A percentile compares a stretch with the other conserved stretches of the same genome.
Conservation (phyloP, 23 tunicate species). For the Phallusia fumigata region DNA sequence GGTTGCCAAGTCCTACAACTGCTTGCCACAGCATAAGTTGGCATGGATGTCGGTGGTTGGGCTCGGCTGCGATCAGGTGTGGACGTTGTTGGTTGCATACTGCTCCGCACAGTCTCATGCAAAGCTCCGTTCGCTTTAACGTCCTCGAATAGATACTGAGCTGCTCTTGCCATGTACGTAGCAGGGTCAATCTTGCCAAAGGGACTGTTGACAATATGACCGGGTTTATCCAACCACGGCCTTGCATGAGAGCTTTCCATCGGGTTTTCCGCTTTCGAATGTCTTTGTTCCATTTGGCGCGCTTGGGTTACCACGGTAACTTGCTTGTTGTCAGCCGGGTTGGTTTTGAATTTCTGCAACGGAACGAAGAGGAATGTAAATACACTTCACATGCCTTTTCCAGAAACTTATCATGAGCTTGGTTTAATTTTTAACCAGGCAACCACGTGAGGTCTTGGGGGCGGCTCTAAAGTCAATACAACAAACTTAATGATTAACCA, state of each 20-base stretch:
- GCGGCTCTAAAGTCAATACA: no score
- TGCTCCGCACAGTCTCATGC: background rate
- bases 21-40: conserved; percentile 2
- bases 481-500: no score
- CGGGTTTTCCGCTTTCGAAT: background rate
- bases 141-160: conserved; percentile 28
- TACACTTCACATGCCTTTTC: background rate
- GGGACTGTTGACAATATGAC: conserved; percentile 15
- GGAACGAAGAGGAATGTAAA: background rate
- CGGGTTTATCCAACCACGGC: background rate
- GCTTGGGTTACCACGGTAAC: background rate
- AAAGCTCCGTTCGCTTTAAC: background rate
- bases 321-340: background rate
- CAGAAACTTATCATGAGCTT: no score
- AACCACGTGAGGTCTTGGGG: no score
- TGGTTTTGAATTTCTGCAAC: background rate
- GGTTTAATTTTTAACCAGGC: no score
- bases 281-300: background rate
- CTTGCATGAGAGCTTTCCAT: background rate
- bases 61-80: background rate
- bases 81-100: background rate
- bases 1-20: conserved; percentile 33
- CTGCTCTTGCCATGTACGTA: conserved; percentile 45
- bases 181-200: conserved; percentile 66
- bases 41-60: background rate